Conservation (phyloP, 2,888 invertebrate species). For the Halictus ligatus region DNA sequence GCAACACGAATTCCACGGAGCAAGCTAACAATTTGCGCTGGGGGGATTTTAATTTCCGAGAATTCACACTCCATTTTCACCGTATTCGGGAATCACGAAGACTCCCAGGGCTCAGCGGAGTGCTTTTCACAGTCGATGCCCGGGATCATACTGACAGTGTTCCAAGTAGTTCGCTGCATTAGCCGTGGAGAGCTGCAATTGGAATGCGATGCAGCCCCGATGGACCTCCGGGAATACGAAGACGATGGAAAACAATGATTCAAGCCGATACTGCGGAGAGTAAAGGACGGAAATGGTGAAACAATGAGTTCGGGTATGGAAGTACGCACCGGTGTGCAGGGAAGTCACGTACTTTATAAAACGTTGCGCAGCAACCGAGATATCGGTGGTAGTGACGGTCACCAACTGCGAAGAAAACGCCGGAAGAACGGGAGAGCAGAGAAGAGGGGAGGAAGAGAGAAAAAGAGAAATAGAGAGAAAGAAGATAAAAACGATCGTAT, state of each 20-base stretch:
- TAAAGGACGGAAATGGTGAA: constrained; percentile 13
- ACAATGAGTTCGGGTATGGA: constrained; percentile 18
- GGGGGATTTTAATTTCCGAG: background rate
- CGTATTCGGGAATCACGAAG: background rate
- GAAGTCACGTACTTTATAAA: constrained; percentile 72
- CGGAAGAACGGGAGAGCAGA: constrained; percentile 18
- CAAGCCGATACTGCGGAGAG: constrained; percentile 2
- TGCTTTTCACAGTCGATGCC: constrained; percentile 3
- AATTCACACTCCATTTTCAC: background rate
- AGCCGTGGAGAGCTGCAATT: constrained; percentile 40
- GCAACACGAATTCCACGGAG: background rate
- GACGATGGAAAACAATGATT: constrained; percentile 61
- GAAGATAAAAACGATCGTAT: constrained; percentile 63
- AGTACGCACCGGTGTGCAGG: constrained; percentile 43
- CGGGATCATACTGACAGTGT: constrained; percentile 27
- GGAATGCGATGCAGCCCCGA: constrained; percentile 53
- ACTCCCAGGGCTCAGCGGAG: background rate
- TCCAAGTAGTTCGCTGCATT: constrained; percentile 23
- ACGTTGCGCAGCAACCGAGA: constrained; percentile 54
- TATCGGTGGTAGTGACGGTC: constrained; percentile 37
- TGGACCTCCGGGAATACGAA: constrained; percentile 47
- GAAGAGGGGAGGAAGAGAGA: constrained; percentile 2
- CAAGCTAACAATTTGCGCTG: background rate
- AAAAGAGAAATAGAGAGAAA: background rate
- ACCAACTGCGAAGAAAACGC: constrained; percentile 32